Base-by-base conservation (phyloP, 64 coral and sea anemone species). In the Stylophora pistillata region DNA sequence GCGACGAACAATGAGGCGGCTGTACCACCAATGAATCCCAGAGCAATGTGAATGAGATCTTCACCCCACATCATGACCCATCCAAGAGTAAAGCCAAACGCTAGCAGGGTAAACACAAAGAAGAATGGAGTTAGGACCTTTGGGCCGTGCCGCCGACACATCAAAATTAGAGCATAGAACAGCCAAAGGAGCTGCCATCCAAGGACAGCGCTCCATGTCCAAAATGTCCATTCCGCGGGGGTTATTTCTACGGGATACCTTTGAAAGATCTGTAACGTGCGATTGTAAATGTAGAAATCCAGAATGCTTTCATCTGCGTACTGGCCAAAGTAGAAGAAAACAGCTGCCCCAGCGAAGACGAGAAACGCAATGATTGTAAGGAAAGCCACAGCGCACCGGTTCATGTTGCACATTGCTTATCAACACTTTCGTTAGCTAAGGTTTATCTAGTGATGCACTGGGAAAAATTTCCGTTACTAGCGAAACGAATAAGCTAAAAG, bases 21-120 rank as follows among this genome's bases (percentile, higher is more conserved):
- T 0, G 88, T 86, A 0, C 91, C 91, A 3, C 74, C 81, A 20
- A 97, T 90, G 15, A 93, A 88, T 15, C 75, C 95, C 10, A 97
- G 80, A 1, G 95, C 74, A 6, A 85, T 92, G n/a, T 93, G 83
- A 66, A 97, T 86, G 37, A 97, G 87, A 58, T 97, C 83, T 33
- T 90, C 78, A n/a, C 86, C 72, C 95, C 91, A 97, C 14, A 97
- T 55, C 63, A 97, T 73, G 12, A 97, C 95, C 95, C 95, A 97
- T 4, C 86, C 95, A 17, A 91, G 79, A 15, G 71, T 93, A 83
- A 93, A 97, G 0, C 95, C 95, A 23, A 92, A 97, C 25, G 74
- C 91, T 12, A 92, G 78, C 54, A 91, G 59, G 54, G 68, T 79
- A 76, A 97, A 86, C 15, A 97, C 86, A 58, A 97, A 93, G 71